Conservation (phyloP, 1,140 invertebrate species). For the Cataglyphis hispanica region DNA sequence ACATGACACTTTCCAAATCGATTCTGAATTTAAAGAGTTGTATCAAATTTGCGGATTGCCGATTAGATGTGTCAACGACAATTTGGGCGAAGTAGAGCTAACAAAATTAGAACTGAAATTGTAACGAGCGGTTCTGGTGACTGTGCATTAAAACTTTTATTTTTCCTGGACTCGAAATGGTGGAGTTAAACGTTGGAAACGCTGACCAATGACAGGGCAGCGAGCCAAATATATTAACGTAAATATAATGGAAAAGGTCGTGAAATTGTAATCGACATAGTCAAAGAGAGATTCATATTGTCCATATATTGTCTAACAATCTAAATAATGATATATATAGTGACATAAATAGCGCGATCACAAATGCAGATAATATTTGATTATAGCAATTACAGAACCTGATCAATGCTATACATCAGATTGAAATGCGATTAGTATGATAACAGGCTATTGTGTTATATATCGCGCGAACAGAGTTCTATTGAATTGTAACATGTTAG, state of each 20-base stretch:
- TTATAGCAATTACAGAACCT: slow-evolving; percentile 16
- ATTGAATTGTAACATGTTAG: background rate
- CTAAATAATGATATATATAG: background rate
- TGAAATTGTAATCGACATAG: slow-evolving; percentile 44
- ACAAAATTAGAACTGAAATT: slow-evolving; percentile 34
- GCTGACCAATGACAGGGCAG: slow-evolving; percentile 35
- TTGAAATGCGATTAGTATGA: slow-evolving; percentile 35
- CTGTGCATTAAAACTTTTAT: slow-evolving; percentile 56
- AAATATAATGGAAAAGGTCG: slow-evolving; percentile 39
- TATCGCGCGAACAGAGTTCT: background rate
- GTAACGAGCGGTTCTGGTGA: slow-evolving; percentile 25
- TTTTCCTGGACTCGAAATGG: slow-evolving; percentile 22
- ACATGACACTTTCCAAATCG: background rate
- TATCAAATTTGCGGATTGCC: slow-evolving; percentile 10
- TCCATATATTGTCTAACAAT: background rate
- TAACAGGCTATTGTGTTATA: slow-evolving; percentile 26
- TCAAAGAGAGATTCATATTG: slow-evolving; percentile 10
- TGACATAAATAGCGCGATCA: slow-evolving; percentile 49
- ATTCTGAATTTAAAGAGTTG: background rate
- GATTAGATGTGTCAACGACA: slow-evolving; percentile 41
- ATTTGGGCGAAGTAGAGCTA: background rate
- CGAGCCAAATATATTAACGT: slow-evolving; percentile 59
- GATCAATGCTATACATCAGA: slow-evolving; percentile 27
- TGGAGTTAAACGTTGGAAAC: background rate
- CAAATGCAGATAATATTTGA: slow-evolving; percentile 45